phyloP scores from a whole-genome alignment of 2,113 vertebrate species.

The Nanger granti region DNA sequence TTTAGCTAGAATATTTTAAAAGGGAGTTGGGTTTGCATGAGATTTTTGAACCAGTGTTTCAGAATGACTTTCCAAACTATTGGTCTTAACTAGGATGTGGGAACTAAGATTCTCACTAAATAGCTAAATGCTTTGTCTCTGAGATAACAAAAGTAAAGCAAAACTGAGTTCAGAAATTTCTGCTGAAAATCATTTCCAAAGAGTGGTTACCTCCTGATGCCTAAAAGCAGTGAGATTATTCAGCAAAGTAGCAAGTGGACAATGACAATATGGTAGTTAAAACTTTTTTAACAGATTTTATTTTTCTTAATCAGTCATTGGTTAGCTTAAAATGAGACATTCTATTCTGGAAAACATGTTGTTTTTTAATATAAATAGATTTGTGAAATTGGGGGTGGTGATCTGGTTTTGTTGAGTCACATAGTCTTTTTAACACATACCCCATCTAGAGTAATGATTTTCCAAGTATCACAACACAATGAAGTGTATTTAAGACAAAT shows the following conservation, averaged over 20 bases:
- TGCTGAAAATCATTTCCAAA: background rate
- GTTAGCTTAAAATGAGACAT: background rate
- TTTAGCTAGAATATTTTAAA: conserved; percentile 18
- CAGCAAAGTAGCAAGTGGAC: background rate
- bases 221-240: background rate
- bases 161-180: background rate
- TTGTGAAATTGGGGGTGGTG: background rate
- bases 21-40: background rate
- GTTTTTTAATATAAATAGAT: background rate
- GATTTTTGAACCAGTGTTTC: background rate
- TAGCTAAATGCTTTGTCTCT: background rate
- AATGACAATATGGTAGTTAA: background rate
- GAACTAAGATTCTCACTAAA: background rate
- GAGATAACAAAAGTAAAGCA: background rate
- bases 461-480: background rate
- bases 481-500: background rate
- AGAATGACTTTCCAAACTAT: background rate
- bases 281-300: background rate
- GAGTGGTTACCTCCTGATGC: background rate
- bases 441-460: background rate
- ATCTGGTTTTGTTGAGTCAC: background rate
- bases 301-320: background rate
- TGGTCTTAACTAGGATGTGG: background rate
- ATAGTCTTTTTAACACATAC: background rate
- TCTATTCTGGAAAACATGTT: background rate